phyloP scores from a whole-genome alignment of 2,888 invertebrate genomes.

The Deroplatys truncata region DNA sequence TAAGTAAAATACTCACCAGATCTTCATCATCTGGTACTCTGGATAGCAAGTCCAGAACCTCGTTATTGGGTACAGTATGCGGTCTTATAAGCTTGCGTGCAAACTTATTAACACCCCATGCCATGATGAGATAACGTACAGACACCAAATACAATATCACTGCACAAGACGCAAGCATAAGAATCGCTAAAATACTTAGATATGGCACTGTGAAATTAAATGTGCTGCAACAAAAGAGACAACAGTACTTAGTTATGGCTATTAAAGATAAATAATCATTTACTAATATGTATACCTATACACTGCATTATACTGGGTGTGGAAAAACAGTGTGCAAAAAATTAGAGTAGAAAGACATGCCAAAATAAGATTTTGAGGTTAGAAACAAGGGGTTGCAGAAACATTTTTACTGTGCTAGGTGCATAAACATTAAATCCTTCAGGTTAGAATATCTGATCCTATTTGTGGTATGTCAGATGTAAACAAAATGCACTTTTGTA shows the following conservation, averaged over 20 bases:
- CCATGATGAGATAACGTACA: conserved; percentile 80
- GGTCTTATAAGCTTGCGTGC: conserved; percentile 88
- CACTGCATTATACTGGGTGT: too few species aligned
- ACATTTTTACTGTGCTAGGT: too few species aligned
- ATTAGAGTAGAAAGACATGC: too few species aligned
- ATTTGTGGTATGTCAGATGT: too few species aligned
- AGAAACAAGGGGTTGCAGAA: too few species aligned
- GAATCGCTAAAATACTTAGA: conserved; percentile 86
- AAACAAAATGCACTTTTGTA: too few species aligned
- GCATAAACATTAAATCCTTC: too few species aligned
- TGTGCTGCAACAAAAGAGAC: conserved; percentile 61
- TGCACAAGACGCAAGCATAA: conserved; percentile 67
- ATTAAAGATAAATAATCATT: too few species aligned
- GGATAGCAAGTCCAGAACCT: conserved; percentile 89
- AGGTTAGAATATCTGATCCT: too few species aligned
- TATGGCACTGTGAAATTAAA: conserved; percentile 97
- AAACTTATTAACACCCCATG: conserved; percentile 96
- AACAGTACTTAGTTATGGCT: background rate
- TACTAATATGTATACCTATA: too few species aligned
- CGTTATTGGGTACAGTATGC: conserved; percentile 95
- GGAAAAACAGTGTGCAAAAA: too few species aligned
- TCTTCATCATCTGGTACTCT: conserved; percentile 92
- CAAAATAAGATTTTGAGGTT: too few species aligned
- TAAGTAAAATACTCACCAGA: conserved; percentile 60
- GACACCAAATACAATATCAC: conserved; percentile 85